Percentiles rank a stretch among this genome's conserved stretches.
Evolutionary conservation across 2,888 invertebrate genomes (phyloP).

Genomic region (Drosophila colorata): DNA sequence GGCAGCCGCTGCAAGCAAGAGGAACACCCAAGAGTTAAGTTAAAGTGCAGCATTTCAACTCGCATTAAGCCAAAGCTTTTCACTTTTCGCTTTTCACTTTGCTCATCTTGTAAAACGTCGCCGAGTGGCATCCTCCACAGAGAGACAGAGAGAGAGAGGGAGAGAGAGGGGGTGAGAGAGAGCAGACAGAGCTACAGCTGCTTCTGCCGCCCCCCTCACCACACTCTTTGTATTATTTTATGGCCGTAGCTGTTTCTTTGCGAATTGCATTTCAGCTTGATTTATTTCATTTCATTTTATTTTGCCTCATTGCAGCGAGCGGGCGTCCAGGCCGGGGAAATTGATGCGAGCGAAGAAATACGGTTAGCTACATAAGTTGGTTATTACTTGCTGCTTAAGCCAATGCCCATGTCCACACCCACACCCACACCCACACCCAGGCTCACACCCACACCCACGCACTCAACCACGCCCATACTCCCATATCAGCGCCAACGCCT

Average conservation of each 20-base stretch:
- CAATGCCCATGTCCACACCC: conserved; percentile 44
- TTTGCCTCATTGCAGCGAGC: conserved; percentile 58
- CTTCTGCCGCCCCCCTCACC: background rate
- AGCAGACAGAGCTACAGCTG: conserved; percentile 1
- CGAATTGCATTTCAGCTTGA: conserved; percentile 80
- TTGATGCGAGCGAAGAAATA: conserved; percentile 74
- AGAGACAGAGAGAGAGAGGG: background rate
- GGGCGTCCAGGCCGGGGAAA: conserved; percentile 43
- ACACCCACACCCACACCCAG: background rate
- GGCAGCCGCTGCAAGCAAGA: background rate
- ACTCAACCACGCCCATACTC: background rate
- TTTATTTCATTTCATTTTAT: conserved; percentile 78
- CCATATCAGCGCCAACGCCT: conserved; percentile 10
- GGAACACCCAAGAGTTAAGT: conserved; percentile 51
- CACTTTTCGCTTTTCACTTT: conserved; percentile 50
- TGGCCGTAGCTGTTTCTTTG: conserved; percentile 71
- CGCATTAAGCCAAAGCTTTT: conserved; percentile 66
- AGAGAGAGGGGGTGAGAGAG: too few species aligned
- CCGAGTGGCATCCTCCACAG: conserved; percentile 27
- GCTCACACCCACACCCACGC: background rate
- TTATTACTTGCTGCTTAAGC: conserved; percentile 79
- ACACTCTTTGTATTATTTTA: conserved; percentile 68
- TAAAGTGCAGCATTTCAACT: conserved; percentile 66
- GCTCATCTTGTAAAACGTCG: conserved; percentile 43
- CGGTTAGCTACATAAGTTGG: conserved; percentile 80